Evolutionary conservation across 2,888 invertebrate species (phyloP), one percentile per base, ranked within the genome.

Genomic region (Cacoxenus indagator): DNA sequence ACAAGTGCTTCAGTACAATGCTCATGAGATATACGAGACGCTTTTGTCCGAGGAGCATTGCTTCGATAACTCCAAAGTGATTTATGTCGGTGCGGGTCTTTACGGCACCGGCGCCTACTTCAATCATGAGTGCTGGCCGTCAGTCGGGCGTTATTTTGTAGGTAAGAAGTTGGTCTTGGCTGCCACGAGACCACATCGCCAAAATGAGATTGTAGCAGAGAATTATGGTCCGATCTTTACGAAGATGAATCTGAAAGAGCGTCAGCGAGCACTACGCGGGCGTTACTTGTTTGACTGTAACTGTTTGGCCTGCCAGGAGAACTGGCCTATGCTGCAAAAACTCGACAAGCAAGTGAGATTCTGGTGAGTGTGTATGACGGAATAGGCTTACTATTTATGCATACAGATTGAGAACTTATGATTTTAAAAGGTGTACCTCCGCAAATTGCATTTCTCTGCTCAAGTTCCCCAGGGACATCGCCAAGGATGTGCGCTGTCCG

Each of bases 181-280:
- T 8, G 91, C 94, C 0, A 90, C 90, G 0, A 90, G 93, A 4
- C 92, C 94, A 0, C 86, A 95, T 64, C 83, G 88, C 4, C 87
- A 90, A 0, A 93, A 93, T 0, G 93, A 93, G 51, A 83, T 91
- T n/a, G 90, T 95, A 0, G 92, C 93, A 0, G 96, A 96, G 82
- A 95, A 95, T 88, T 96, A 96, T 85, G 96, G 95, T 0, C 95
- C 95, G 0, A 90, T 93, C 77, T 95, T 94, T 83, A 91, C 90
- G 0, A 90, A 92, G 71, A 89, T 88, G 74, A 86, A 85, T 59
- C 77, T 90, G 4, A 86, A 87, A 26, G 91, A 92, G 61, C 90
- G 96, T 3, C 92, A 92, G 83, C 89, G 91, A 59, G 89, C 91
- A 0, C 87, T 95, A 1, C 89, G 90, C 1, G 92, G 92, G 14